Evolutionary conservation across 2,113 vertebrate genomes (phyloP), one percentile per base, ranked within the genome.

Genomic region (Hippocampus comes): DNA sequence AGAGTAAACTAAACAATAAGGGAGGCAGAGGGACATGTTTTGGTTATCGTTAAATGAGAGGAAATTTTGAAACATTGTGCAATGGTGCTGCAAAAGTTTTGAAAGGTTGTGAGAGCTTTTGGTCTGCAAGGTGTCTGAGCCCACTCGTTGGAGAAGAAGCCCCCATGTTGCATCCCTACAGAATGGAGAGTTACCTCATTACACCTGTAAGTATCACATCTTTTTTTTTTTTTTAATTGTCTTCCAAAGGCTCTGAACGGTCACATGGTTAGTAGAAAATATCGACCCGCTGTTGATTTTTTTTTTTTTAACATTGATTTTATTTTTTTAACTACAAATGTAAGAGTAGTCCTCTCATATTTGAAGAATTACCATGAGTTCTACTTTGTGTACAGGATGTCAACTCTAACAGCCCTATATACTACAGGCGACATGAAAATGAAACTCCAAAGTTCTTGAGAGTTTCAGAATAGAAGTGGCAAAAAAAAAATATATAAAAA

Each of bases 171-270:
- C 91, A 93, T 90, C 77, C 92, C 51, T 91, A 90, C 90, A 94
- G 91, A 91, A 94, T 93, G 93, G 93, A 94, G 90, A 92, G 91
- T 83, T 94, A 94, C 73, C 91, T 94, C 84, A 92, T 93, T 79
- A 83, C 91, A 34, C 86, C 91, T 83, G 93, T 94, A 77, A 93
- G 93, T 93, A 93, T 55, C 5, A 12, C n/a, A 14, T n/a, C 42
- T 41, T 67, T 21, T 9, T 25, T 70, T 76, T 74, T 15, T 67
- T 70, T 70, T 42, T 70, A 59, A 12, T 41, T 21, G 51, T 78
- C 3, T 21, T 63, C 15, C 18, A 0, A 15, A 38, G 21, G 6
- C 3, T 23, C 21, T 38, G 5, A 38, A 23, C 2, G 21, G 5
- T 5, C 34, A 56, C 53, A 56, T 23, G 10, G 21, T 56, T 56